Evolutionary conservation across 2,797 vertebrate species (phyloP), one percentile per base, ranked within the genome.

Genomic region (Graptemys geographica): DNA sequence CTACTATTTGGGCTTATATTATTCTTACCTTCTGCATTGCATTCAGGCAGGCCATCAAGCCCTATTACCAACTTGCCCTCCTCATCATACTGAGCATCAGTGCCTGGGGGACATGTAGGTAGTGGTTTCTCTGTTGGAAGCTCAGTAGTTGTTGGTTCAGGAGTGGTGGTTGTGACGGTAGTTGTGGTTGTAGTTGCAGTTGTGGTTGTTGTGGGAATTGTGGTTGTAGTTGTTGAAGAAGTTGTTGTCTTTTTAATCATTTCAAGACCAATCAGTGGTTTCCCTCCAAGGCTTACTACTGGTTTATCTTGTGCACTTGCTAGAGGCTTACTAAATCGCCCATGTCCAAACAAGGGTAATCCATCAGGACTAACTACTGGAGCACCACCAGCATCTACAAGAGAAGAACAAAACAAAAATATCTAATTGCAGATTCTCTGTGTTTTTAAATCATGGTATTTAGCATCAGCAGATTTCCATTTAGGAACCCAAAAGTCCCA

Each of bases 351-450:
- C 88, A 99, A 98, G 78, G 99, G 99, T 90, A 99, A 97, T 53
- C 99, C 99, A 3, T 99, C 99, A 16, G 99, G 98, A 96, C 99
- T 99, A 88, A 99, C 98, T 94, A 99, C 74, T 0, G 99, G 99
- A 74, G 99, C 99, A 55, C 99, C 99, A 91, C 98, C 98, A 91
- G 98, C 98, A 97, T 99, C 99, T 99, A 96, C 90, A 91, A 97
- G 11, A 92, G 4, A 89, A 94, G 44, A 96, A 69, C 8, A 91
- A 55, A 96, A 28, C 3, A 1, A 65, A 83, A 86, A 92, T 76
- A 76, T 28, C 16, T 92, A 56, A 93, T 31, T 33, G 62, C 76
- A 74, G 85, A 56, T 89, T 62, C 92, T 88, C 19, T 87, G 21
- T 7, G 13, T 49, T 27, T 1, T 92, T 62, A 28, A 0, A 91